phyloP scores from a whole-genome alignment of 1,140 invertebrate species.

The Lepidotrigona ventralis region DNA sequence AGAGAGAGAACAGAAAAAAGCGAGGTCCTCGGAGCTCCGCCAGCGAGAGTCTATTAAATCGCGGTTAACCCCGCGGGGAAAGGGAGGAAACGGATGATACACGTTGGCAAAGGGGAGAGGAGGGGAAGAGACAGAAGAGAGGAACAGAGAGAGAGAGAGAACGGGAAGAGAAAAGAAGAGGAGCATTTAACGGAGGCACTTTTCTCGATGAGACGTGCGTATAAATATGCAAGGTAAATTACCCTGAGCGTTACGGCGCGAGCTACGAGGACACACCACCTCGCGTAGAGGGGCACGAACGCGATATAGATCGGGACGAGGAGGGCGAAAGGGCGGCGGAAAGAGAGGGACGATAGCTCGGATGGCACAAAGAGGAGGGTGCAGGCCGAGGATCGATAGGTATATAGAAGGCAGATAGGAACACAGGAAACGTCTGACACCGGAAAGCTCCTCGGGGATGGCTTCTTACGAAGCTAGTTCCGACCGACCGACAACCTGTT shows the following conservation, averaged over 20 bases:
- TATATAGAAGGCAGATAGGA: conserved; percentile 70
- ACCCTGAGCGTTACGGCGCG: conserved; percentile 46
- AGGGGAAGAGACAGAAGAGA: too few species aligned
- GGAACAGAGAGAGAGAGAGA: background rate
- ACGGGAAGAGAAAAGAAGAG: background rate
- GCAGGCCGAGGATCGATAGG: conserved; percentile 67
- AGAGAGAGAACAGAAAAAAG: too few species aligned
- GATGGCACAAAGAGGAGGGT: conserved; percentile 65
- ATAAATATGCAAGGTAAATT: conserved; percentile 67
- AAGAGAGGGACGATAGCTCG: conserved; percentile 60
- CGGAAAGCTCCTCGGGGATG: conserved; percentile 65
- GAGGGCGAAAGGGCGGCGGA: conserved; percentile 9
- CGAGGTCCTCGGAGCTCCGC: background rate
- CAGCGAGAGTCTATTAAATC: conserved; percentile 48
- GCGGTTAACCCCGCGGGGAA: conserved; percentile 28
- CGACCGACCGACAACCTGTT: conserved; percentile 18
- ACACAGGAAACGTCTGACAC: conserved; percentile 71
- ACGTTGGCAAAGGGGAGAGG: accelerated
- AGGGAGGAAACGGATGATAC: background rate
- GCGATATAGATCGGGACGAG: conserved; percentile 60
- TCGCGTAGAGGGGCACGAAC: conserved; percentile 55
- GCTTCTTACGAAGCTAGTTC: conserved; percentile 57
- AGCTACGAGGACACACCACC: conserved; percentile 45
- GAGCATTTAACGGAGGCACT: conserved; percentile 52
- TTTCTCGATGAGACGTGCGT: conserved; percentile 55